Evolutionary conservation across 2,113 vertebrate genomes (phyloP), one percentile per base, ranked within the genome.

Genomic region (Ameiurus melas): DNA sequence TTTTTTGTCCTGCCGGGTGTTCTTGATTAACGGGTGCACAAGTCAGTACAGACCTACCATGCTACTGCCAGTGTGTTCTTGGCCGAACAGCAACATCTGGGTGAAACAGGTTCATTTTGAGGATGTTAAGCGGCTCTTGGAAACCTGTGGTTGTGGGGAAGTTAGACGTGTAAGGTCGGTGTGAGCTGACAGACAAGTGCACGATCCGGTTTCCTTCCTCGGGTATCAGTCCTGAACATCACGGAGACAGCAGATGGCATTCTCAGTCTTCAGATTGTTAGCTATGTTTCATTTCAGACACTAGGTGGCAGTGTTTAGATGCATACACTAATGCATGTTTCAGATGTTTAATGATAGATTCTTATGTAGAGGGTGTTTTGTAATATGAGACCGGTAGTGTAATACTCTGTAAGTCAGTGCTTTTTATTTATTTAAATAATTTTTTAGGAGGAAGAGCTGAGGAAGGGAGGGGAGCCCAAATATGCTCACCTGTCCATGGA

Each of bases 401-500:
- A 39, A 39, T 12, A 36, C 2, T 27, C 19, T 22, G 70, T 43
- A 25, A 22, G 9, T 22, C 19, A n/a, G 3, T 10, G 71, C 27
- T 13, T 39, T 17, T n/a, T 25, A 47, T 47, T 47, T 47, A 47
- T 47, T 47, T 47, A 6, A 43, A 43, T 43, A 43, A 0, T 27
- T 79, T 0, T 4, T 77, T 68, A 99, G 98, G 98, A 99, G 88
- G 98, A 99, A 57, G 97, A 99, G 80, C 94, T 99, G 1, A 96
- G 97, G 43, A 98, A 98, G 70, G 97, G 98, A 0, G 97, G 97
- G 0, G 98, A 99, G 17, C 96, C 97, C 25, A 99, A 99, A 90
- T 99, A 99, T 33, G 96, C 97, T 0, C 98, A 99, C 39, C 95
- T 99, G 19, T 93, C 97, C 68, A 97, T 98, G 97, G 98, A 99